Percentiles rank a stretch among this genome's conserved stretches.
Conservation (phyloP, 2,113 vertebrate genomes). For the Cebidichthys violaceus region DNA sequence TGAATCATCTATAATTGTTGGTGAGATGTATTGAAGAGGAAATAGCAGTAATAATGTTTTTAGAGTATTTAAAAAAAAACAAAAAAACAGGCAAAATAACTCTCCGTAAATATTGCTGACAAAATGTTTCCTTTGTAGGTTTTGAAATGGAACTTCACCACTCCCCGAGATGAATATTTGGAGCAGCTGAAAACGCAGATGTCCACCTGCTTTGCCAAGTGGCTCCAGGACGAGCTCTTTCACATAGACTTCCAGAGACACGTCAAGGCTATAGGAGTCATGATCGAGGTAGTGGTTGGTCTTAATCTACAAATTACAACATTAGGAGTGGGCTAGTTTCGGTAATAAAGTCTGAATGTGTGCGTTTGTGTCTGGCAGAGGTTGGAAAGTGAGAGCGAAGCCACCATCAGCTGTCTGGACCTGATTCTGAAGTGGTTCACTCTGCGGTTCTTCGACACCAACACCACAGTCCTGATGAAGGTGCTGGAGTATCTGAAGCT, state of each 20-base stretch:
- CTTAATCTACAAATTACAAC: not conserved
- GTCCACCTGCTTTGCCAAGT: slow-evolving; percentile 92
- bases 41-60: not conserved
- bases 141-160: slow-evolving; percentile 98
- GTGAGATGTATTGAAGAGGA: not conserved
- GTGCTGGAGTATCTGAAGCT: slow-evolving; percentile 95
- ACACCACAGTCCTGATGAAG: slow-evolving; percentile 98
- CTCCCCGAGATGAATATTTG: slow-evolving; percentile 95
- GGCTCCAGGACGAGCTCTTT: slow-evolving; percentile 97
- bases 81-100: no score
- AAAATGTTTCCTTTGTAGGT: slow-evolving; percentile 80
- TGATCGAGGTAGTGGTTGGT: slow-evolving; percentile 89
- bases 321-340: not conserved
- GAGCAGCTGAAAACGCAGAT: slow-evolving; percentile 98
- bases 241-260: slow-evolving; percentile 98
- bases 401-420: slow-evolving; percentile 94
- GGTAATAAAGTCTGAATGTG: not conserved
- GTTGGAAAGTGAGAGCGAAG: slow-evolving; percentile 93
- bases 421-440: slow-evolving; percentile 98
- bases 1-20: not conserved
- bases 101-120: not conserved
- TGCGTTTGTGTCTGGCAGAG: slow-evolving; percentile 82
- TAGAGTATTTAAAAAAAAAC: no score
- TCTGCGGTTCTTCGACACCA: slow-evolving; percentile 97
- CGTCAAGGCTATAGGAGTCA: slow-evolving; percentile 92